Evolutionary conservation across 2,888 invertebrate genomes (phyloP).

Genomic region (Drosophila atripex): DNA sequence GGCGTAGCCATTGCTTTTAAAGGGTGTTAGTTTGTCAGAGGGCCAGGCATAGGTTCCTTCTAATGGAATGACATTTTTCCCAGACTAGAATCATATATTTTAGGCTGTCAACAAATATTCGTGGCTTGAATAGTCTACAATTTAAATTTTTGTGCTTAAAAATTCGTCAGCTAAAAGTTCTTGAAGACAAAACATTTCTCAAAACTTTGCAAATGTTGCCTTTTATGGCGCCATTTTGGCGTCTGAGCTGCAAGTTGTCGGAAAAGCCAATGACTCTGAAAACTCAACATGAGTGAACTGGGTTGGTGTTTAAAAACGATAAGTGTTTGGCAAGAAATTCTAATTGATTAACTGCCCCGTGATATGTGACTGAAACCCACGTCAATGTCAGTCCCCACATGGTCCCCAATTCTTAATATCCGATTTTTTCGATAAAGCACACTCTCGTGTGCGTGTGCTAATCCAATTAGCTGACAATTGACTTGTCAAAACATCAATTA

Average conservation of each 20-base stretch:
- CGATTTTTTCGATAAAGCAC: not conserved
- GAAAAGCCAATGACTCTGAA: not conserved
- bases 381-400: conserved; percentile 20
- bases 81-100: not conserved
- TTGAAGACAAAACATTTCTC: not conserved
- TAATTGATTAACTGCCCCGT: not conserved
- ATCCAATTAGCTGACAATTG: conserved; percentile 72
- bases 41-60: conserved; percentile 26
- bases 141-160: not conserved
- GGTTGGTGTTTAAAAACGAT: not conserved
- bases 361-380: not conserved
- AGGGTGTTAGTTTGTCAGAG: conserved; percentile 10
- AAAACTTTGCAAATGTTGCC: conserved; percentile 20
- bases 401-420: conserved; percentile 32
- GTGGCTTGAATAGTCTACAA: too few species aligned
- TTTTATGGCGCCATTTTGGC: conserved; percentile 22
- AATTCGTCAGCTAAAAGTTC: not conserved
- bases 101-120: too few species aligned
- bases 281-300: not conserved
- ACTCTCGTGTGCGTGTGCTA: conserved; percentile 13
- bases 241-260: conserved; percentile 7
- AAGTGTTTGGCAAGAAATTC: conserved; percentile 2
- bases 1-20: conserved; percentile 29
- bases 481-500: conserved; percentile 74
- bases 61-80: conserved; percentile 28